These are phyloP conservation scores for Ispidina lecontei DNA, from an alignment of 2,797 vertebrate species.

Conservation along the genomic window DNA sequence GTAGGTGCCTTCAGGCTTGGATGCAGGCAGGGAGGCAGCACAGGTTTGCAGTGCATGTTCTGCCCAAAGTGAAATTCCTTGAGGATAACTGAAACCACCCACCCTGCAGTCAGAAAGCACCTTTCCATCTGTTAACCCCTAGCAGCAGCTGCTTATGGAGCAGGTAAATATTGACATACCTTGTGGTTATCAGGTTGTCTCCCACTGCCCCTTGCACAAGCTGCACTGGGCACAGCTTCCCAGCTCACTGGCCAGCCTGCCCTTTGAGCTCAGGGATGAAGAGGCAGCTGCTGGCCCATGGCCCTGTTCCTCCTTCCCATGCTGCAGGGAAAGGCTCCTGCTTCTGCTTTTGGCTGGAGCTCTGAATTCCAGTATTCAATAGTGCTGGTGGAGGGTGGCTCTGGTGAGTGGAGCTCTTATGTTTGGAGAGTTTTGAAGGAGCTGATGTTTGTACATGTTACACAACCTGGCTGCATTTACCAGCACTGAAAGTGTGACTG, in stretches of 20 bases:
- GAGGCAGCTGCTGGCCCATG: slow-evolving; percentile 10
- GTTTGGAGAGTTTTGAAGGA: not conserved
- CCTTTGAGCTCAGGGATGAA: slow-evolving; percentile 36
- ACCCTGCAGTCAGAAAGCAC: not conserved
- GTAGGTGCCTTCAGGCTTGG: not conserved
- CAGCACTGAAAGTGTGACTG: accelerated
- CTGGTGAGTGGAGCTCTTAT: not conserved
- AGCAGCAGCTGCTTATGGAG: not conserved
- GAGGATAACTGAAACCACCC: not conserved
- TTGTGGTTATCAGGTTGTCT: slow-evolving; percentile 43
- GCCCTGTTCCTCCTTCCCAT: not conserved
- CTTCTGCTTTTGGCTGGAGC: not conserved
- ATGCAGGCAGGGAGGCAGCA: not conserved
- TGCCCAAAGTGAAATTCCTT: not conserved
- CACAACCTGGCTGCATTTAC: not conserved
- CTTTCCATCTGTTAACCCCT: not conserved
- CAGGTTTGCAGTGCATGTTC: not conserved
- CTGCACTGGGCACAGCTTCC: slow-evolving; percentile 12
- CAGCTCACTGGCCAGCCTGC: not conserved
- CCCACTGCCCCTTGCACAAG: slow-evolving; percentile 6
- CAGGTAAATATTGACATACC: slow-evolving; percentile 39
- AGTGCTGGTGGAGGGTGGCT: not conserved
- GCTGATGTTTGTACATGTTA: not conserved
- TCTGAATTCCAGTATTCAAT: not conserved
- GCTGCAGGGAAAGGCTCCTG: slow-evolving; percentile 6